Evolutionary conservation across 2,113 vertebrate genomes (phyloP), one percentile per base, ranked within the genome.

Genomic region (Myotis davidii): DNA sequence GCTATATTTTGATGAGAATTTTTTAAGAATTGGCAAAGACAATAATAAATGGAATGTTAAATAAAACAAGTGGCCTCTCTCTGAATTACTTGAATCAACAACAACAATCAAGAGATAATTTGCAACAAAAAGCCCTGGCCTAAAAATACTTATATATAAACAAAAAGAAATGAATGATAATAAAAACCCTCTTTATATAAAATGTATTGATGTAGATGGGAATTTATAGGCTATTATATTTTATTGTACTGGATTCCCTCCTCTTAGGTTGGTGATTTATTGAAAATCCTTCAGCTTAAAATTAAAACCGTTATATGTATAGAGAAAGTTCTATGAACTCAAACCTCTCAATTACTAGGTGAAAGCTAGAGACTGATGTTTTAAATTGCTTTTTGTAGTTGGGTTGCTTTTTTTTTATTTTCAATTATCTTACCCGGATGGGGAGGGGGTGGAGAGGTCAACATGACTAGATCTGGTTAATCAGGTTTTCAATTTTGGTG

Each of bases 331-430:
- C 20, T 70, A 50, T 95, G 54, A 86, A 86, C 18, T 6, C 39
- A 93, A n/a, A 78, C 61, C 79, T 91, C 54, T 94, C 73, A 79
- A 84, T 86, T 85, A 93, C 84, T 70, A 83, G 39, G 29, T 72
- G 17, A 97, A 89, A 85, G 18, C 56, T 76, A 90, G 69, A 94
- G 88, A 94, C 20, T 61, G 25, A 93, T 59, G n/a, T 72, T 61
- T 94, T 81, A 93, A 94, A 74, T 93, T 95, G 50, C 65, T 91
- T 96, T 89, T 72, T 50, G 34, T 88, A 78, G 42, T 89, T 86
- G 25, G 42, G 88, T 70, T 61, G 29, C 34, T 94, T 92, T 67
- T 88, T 96, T 42, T 92, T 85, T 37, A n/a, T 84, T 82, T 94
- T 92, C 54, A 94, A 27, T 94, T 94, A 48, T 64, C 42, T 89